A percentile compares a stretch with the other conserved stretches of the same genome.
Conservation (phyloP, 2,113 vertebrate species). For the Paracanthobrama guichenoti region DNA sequence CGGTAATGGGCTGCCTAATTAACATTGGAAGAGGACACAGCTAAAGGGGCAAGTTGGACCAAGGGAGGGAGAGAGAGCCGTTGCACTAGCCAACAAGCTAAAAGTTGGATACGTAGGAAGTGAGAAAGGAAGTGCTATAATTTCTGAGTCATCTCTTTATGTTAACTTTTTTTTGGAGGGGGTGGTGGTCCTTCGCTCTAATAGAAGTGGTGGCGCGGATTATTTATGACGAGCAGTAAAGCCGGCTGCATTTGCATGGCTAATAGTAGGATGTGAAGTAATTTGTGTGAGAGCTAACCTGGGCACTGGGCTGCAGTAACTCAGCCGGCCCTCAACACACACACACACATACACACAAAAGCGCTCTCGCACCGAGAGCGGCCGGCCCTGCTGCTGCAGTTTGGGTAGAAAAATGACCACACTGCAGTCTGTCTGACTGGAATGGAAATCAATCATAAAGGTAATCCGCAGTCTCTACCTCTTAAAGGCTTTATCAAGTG, state of each 20-base stretch:
- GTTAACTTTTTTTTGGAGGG: constrained; percentile 37
- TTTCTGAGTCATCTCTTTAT: constrained; percentile 78
- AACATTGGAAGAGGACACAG: constrained; percentile 66
- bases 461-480: constrained; percentile 80
- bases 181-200: constrained; percentile 42
- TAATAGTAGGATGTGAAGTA: constrained; percentile 85
- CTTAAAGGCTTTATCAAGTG: constrained; percentile 79
- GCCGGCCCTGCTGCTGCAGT: constrained; percentile 49
- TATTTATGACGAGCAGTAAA: constrained; percentile 80
- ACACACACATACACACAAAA: constrained; percentile 37
- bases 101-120: constrained; percentile 56
- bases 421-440: constrained; percentile 85
- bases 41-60: constrained; percentile 47
- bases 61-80: constrained; percentile 17
- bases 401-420: constrained; percentile 82
- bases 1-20: constrained; percentile 63
- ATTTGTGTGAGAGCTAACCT: constrained; percentile 86
- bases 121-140: constrained; percentile 61
- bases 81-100: constrained; percentile 26
- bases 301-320: constrained; percentile 80
- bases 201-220: constrained; percentile 64
- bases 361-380: not conserved
- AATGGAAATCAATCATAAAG: constrained; percentile 89
- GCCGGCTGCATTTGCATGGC: constrained; percentile 84
- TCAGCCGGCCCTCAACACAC: constrained; percentile 73